Percentiles rank a stretch among this genome's conserved stretches.
Evolutionary conservation across 2,888 invertebrate genomes (phyloP).

Genomic region (Eupithecia abbreviata): DNA sequence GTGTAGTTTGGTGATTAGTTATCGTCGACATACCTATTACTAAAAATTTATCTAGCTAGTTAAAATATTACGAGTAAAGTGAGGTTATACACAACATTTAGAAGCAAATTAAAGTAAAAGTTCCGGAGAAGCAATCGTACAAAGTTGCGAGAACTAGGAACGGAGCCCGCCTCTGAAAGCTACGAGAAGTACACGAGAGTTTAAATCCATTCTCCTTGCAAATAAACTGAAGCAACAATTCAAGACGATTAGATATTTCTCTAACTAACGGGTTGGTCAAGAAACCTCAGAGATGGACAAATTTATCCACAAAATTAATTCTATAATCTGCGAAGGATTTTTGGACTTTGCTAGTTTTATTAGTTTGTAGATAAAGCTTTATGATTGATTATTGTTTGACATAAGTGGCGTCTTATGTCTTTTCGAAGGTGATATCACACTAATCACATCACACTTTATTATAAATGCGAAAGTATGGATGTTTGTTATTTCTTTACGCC

Average conservation of each 20-base stretch:
- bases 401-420: too few species aligned
- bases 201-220: conserved; percentile 34
- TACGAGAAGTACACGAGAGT: conserved; percentile 10
- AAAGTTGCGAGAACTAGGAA: conserved; percentile 40
- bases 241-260: not conserved
- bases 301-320: not conserved
- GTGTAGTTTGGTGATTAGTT: not conserved
- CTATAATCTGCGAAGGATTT: too few species aligned
- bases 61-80: not conserved
- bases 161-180: conserved; percentile 9
- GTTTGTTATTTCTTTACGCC: too few species aligned
- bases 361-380: too few species aligned
- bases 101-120: not conserved
- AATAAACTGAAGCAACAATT: not conserved
- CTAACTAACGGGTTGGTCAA: not conserved
- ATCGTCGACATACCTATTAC: not conserved
- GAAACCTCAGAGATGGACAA: not conserved
- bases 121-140: conserved; percentile 43
- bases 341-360: too few species aligned
- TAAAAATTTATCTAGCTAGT: not conserved
- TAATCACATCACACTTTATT: too few species aligned
- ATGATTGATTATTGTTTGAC: too few species aligned
- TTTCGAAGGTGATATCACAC: too few species aligned
- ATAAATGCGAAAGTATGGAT: too few species aligned
- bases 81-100: not conserved